phyloP scores from a whole-genome alignment of 1,140 invertebrate species.

The Lepidurus apus region DNA sequence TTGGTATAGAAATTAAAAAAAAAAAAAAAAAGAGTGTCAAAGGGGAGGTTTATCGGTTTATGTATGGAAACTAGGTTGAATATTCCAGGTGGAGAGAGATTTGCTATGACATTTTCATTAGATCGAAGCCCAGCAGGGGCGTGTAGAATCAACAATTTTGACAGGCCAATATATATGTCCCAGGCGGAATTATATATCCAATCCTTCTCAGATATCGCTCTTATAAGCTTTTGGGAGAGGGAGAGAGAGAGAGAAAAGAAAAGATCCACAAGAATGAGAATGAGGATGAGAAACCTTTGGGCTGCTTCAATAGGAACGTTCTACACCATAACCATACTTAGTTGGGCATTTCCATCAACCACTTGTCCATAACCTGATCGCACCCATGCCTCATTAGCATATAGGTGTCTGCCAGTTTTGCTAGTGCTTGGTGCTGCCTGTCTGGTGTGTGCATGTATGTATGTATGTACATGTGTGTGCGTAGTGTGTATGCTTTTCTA shows the following conservation, averaged over 20 bases:
- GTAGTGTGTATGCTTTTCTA: background rate
- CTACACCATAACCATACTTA: background rate
- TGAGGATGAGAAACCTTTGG: background rate
- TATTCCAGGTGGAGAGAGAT: background rate
- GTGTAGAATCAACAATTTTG: constrained; percentile 9
- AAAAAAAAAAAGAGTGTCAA: too few species aligned
- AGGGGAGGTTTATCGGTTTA: too few species aligned
- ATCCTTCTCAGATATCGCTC: background rate
- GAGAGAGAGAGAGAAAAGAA: too few species aligned
- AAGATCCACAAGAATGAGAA: background rate
- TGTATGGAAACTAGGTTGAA: too few species aligned
- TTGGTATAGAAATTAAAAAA: too few species aligned
- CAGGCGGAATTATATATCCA: background rate
- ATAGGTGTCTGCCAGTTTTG: background rate
- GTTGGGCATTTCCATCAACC: constrained; percentile 16
- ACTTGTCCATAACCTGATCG: constrained; percentile 21
- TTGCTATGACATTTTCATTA: constrained; percentile 13
- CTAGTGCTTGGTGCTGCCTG: constrained; percentile 20
- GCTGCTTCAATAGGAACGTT: background rate
- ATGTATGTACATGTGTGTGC: background rate
- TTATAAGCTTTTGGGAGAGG: too few species aligned
- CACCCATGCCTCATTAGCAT: constrained; percentile 12
- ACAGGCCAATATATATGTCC: background rate
- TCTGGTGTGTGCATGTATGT: background rate
- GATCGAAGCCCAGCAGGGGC: background rate